A percentile compares a stretch with the other conserved stretches of the same genome.
Conservation (phyloP, 2,888 invertebrate species). For the Sinopyrophorus schimmeli region DNA sequence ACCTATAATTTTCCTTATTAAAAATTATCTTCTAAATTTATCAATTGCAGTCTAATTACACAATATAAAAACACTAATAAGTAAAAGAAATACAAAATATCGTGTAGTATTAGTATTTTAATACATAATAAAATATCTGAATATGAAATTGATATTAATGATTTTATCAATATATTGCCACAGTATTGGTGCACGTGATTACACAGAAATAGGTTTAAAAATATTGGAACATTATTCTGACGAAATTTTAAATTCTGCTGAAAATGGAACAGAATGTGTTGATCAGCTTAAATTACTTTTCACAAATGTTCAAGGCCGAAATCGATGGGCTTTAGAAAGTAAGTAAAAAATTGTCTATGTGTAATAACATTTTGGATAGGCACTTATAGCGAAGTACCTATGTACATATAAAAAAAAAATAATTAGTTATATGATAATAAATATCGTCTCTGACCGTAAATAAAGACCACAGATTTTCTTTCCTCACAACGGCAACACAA, state of each 20-base stretch:
- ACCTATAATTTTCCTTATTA: too few relatives aligned
- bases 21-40: too few relatives aligned
- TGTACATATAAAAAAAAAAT: too few relatives aligned
- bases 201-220: not conserved
- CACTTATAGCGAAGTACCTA: too few relatives aligned
- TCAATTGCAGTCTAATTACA: too few relatives aligned
- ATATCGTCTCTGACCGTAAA: too few relatives aligned
- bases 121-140: not conserved
- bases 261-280: conserved; percentile 20
- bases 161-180: not conserved
- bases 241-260: conserved; percentile 1
- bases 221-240: not conserved
- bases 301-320: conserved; percentile 13
- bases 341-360: conserved; percentile 5
- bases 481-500: too few relatives aligned
- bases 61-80: too few relatives aligned
- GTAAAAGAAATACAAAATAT: too few relatives aligned
- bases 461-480: too few relatives aligned
- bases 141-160: not conserved
- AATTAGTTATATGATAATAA: too few relatives aligned
- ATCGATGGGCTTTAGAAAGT: conserved; percentile 28
- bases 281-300: conserved; percentile 19
- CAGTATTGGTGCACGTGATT: not conserved
- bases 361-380: not conserved
- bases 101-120: too few relatives aligned